Base-by-base conservation (phyloP, 2,113 vertebrate species). In the Tautogolabrus adspersus region DNA sequence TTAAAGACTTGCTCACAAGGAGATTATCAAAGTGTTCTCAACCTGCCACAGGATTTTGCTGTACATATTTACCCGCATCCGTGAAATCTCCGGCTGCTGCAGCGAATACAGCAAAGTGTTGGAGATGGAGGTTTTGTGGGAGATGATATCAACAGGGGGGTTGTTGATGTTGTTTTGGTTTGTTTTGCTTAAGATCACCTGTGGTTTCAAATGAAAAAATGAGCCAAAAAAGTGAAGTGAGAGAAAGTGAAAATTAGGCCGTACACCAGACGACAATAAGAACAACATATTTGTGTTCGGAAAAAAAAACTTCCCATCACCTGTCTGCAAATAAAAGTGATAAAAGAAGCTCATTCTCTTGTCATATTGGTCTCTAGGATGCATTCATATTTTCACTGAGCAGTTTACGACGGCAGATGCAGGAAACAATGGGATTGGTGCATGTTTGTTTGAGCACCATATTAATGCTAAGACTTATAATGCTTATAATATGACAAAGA, bases 1-100 rank as follows among this genome's bases (percentile, higher is more conserved):
- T 78, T 57, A 40, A 72, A 80, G 66, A 26, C 59, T 44, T 67
- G 72, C 40, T 74, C 57, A 46, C 49, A 1, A 51, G 60, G 49
- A 79, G 83, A 82, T 87, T 79, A 81, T 66, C 61, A 54, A 79
- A 83, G 72, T 55, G 74, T 81, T 76, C 58, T 65, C 61, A 63
- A 79, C 37, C 34, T 75, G 71, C 74, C 73, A 76, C 30, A 77
- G 16, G 72, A 76, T 79, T 83, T 62, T 42, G 16, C 56, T 75
- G 61, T 42, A 62, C 47, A 77, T 65, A 75, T 81, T 38, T 65
- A 60, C 44, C 42, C 38, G 68, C 38, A 78, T 61, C 66, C 62
- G 30, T 59, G 26, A 72, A 77, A 79, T 42, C 34, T 56, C 1
- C 63, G 79, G 64, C 42, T 49, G 75, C 54, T 66, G 78, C 85